phyloP scores from a whole-genome alignment of 1,140 invertebrate genomes.

The Elymnias hypermnestra region DNA sequence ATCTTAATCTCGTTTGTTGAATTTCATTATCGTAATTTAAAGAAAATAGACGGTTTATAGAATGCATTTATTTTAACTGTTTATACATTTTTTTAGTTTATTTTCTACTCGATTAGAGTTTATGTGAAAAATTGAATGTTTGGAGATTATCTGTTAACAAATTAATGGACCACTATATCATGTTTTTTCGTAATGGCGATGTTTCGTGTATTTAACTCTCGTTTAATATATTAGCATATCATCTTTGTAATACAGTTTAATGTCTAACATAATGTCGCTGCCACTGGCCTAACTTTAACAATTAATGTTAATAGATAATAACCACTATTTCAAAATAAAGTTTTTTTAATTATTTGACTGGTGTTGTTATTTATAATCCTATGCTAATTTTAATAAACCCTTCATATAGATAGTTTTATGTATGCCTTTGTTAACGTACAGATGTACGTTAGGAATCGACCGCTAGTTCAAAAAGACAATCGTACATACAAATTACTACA shows the following conservation, averaged over 20 bases:
- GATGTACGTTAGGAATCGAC: too few relatives aligned
- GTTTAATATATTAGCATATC: conserved; percentile 58
- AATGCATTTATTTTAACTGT: conserved; percentile 74
- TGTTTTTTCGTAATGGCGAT: conserved; percentile 21
- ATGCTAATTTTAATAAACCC: too few relatives aligned
- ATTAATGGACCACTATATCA: conserved; percentile 29
- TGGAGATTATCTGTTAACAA: conserved; percentile 73
- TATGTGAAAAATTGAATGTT: conserved; percentile 57
- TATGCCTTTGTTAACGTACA: too few relatives aligned
- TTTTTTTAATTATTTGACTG: conserved; percentile 62
- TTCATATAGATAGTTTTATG: too few relatives aligned
- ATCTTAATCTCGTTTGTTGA: conserved; percentile 63
- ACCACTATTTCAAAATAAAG: conserved; percentile 74
- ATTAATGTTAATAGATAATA: conserved; percentile 74
- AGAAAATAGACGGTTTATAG: conserved; percentile 66
- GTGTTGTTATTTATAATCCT: too few relatives aligned
- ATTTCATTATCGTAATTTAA: conserved; percentile 65
- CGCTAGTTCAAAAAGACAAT: too few relatives aligned
- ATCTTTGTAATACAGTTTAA: conserved; percentile 63
- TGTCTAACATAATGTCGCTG: conserved; percentile 47
- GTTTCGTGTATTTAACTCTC: conserved; percentile 21
- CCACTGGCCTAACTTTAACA: conserved; percentile 69
- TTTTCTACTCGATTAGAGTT: conserved; percentile 66
- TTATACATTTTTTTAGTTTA: conserved; percentile 71
- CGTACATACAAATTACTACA: too few relatives aligned